These are phyloP conservation scores for Callipepla squamata DNA, from an alignment of 2,113 vertebrate species.

Conservation along the genomic window DNA sequence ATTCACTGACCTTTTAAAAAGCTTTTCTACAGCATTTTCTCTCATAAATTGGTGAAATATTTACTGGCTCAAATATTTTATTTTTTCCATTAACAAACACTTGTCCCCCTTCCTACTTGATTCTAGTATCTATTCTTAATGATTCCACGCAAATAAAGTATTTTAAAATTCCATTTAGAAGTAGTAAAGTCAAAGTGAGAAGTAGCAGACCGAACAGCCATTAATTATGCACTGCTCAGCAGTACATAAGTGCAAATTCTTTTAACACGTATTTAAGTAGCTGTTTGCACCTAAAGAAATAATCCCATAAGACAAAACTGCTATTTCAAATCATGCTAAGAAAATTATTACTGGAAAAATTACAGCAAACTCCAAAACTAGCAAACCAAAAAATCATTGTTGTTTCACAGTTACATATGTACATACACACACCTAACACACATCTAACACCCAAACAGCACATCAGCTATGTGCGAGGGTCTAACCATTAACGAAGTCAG, in stretches of 20 bases:
- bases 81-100: conserved; percentile 18
- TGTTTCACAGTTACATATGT: not conserved
- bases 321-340: not conserved
- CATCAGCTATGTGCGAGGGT: not conserved
- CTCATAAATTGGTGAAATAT: conserved; percentile 40
- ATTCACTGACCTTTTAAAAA: conserved; percentile 56
- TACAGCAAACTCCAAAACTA: not conserved
- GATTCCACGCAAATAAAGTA: not conserved
- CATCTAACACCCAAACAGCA: not conserved
- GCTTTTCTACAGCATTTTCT: conserved; percentile 2
- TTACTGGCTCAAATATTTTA: conserved; percentile 33
- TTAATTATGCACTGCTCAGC: not conserved
- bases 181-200: not conserved
- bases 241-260: not conserved
- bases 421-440: too few species aligned
- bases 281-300: not conserved
- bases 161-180: not conserved
- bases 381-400: not conserved
- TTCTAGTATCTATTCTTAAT: not conserved
- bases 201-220: not conserved
- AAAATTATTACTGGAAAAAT: not conserved
- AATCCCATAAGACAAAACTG: not conserved
- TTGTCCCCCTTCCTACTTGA: not conserved
- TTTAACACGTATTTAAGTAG: not conserved
- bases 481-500: not conserved